Conservation (phyloP, 2,113 vertebrate genomes). For the Osmerus eperlanus region DNA sequence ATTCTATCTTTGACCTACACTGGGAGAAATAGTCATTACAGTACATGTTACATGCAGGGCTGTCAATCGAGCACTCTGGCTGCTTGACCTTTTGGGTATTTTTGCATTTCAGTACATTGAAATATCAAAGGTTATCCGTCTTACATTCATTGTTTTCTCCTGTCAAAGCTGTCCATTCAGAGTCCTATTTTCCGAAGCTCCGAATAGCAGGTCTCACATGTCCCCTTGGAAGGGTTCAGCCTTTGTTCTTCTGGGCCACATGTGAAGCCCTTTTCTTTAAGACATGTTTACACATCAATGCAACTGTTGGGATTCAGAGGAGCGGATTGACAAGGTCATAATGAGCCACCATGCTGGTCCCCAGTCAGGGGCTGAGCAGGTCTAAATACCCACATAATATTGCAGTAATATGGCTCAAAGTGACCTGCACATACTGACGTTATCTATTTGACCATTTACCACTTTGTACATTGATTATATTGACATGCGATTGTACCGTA, state of each 20-base stretch:
- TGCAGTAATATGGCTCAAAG: too few relatives aligned
- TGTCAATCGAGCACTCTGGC: slow-evolving; percentile 30
- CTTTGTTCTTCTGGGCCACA: slow-evolving; percentile 60
- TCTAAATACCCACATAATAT: too few relatives aligned
- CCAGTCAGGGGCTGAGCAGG: slow-evolving; percentile 36
- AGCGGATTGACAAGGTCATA: slow-evolving; percentile 67
- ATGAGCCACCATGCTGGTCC: slow-evolving; percentile 63
- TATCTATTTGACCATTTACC: too few relatives aligned
- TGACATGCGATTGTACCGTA: background rate
- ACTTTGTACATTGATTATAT: too few relatives aligned
- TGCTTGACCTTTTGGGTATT: slow-evolving; percentile 43
- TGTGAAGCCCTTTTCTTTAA: slow-evolving; percentile 60
- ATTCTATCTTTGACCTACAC: slow-evolving; percentile 25
- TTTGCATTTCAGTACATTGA: slow-evolving; percentile 48
- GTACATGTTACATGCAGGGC: slow-evolving; percentile 21
- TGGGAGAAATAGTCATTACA: slow-evolving; percentile 12
- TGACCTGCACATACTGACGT: too few relatives aligned
- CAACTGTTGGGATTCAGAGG: slow-evolving; percentile 61
- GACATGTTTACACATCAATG: slow-evolving; percentile 73
- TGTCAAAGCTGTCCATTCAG: slow-evolving; percentile 55
- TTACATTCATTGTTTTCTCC: slow-evolving; percentile 56
- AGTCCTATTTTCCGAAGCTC: slow-evolving; percentile 35
- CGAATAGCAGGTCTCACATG: slow-evolving; percentile 55
- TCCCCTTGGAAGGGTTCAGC: slow-evolving; percentile 60
- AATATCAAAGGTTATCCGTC: slow-evolving; percentile 55